Evolutionary conservation across 2,888 invertebrate genomes (phyloP).

Genomic region (Dynastes hyllus): DNA sequence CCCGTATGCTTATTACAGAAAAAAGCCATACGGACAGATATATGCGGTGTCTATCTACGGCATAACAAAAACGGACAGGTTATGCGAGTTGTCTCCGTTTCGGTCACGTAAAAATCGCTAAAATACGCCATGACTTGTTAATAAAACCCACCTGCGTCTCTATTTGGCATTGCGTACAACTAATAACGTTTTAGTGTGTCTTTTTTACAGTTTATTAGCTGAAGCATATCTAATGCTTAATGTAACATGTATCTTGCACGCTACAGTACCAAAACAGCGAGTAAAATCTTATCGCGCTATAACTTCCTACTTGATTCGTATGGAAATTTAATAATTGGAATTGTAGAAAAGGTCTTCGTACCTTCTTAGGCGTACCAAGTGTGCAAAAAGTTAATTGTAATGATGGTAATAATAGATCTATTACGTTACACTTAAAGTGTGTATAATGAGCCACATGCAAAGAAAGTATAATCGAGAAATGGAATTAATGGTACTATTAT

Average conservation of each 20-base stretch:
- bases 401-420: too few species aligned
- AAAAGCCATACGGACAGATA: constrained; percentile 1
- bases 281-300: constrained; percentile 9
- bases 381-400: too few species aligned
- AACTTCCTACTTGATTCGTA: constrained; percentile 31
- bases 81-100: constrained; percentile 26
- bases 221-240: constrained; percentile 41
- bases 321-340: constrained; percentile 3
- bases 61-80: constrained; percentile 40
- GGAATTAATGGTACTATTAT: too few species aligned
- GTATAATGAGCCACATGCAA: too few species aligned
- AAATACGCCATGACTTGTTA: constrained; percentile 40
- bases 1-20: constrained; percentile 6
- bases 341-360: too few species aligned
- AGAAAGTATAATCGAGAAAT: too few species aligned
- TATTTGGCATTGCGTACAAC: constrained; percentile 43
- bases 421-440: too few species aligned
- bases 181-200: constrained; percentile 36
- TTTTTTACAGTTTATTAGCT: constrained; percentile 43
- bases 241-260: constrained; percentile 15
- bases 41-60: constrained; percentile 34
- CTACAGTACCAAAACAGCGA: constrained; percentile 25
- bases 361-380: too few species aligned
- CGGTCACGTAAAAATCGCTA: constrained; percentile 33
- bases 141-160: constrained; percentile 44